phyloP scores from a whole-genome alignment of 53 echinoderm and acorn worm genomes.

The Paelopatides confundens region DNA sequence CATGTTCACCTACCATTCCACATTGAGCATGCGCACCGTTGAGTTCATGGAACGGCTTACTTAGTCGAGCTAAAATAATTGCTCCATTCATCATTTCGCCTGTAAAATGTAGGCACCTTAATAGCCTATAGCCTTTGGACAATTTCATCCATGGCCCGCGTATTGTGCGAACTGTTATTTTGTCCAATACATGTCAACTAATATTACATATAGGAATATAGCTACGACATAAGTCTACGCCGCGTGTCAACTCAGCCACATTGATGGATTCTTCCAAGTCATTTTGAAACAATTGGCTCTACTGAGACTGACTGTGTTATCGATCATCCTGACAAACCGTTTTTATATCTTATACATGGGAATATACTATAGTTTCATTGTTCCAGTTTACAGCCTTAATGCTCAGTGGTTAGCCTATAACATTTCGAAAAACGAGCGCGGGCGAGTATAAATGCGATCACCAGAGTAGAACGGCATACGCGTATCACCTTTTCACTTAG shows the following conservation, averaged over 20 bases:
- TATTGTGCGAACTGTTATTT: no score
- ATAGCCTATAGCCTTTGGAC: no score
- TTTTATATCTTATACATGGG: neutral
- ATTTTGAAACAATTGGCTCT: neutral
- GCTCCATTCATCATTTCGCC: no score
- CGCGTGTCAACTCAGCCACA: neutral
- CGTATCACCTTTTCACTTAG: conserved; percentile 41
- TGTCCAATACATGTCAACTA: no score
- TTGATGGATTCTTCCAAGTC: neutral
- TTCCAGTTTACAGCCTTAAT: neutral
- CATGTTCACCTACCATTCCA: no score
- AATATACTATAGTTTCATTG: neutral
- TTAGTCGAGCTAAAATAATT: no score
- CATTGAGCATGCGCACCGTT: no score
- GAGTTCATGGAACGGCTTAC: no score
- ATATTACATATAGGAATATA: no score
- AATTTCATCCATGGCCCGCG: no score
- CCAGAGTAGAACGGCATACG: neutral
- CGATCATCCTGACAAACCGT: neutral
- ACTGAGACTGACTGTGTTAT: neutral
- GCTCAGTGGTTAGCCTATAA: neutral
- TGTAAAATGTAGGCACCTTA: no score
- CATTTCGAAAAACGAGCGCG: neutral
- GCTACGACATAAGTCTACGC: neutral
- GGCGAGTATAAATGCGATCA: neutral